Evolutionary conservation across 2,113 vertebrate species (phyloP).

Genomic region (Tapirus terrestris): DNA sequence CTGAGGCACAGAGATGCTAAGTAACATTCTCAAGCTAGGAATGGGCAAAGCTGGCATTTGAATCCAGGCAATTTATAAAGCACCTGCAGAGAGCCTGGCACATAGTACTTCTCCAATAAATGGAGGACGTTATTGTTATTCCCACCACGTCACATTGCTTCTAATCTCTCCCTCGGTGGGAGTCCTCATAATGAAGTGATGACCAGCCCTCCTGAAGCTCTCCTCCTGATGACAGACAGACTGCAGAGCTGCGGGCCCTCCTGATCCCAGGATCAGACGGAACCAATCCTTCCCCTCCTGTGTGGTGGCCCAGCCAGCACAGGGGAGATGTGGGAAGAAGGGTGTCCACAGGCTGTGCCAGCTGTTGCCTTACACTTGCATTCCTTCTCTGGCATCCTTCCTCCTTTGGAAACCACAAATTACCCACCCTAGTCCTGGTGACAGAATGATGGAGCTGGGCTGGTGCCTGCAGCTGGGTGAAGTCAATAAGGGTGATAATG

Average conservation of each 20-base stretch:
- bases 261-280: not conserved
- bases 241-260: not conserved
- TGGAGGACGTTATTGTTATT: not conserved
- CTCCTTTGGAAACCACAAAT: constrained; percentile 57
- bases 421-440: not conserved
- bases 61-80: not conserved
- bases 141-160: not conserved
- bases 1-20: not conserved
- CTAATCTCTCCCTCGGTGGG: not conserved
- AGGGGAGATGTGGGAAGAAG: not conserved
- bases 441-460: constrained; percentile 62
- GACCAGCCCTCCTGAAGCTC: not conserved
- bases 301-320: accelerated
- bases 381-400: not conserved
- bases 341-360: accelerated
- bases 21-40: not conserved
- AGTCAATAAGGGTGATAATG: constrained; percentile 75
- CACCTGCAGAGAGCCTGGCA: not conserved
- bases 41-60: not conserved
- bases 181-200: not conserved
- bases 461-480: constrained; percentile 62
- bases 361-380: no score
- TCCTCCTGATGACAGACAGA: not conserved
- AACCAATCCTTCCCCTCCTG: not conserved
- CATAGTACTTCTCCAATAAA: not conserved